Conservation (phyloP, 2,888 invertebrate species). For the Hanleya hanleyi region DNA sequence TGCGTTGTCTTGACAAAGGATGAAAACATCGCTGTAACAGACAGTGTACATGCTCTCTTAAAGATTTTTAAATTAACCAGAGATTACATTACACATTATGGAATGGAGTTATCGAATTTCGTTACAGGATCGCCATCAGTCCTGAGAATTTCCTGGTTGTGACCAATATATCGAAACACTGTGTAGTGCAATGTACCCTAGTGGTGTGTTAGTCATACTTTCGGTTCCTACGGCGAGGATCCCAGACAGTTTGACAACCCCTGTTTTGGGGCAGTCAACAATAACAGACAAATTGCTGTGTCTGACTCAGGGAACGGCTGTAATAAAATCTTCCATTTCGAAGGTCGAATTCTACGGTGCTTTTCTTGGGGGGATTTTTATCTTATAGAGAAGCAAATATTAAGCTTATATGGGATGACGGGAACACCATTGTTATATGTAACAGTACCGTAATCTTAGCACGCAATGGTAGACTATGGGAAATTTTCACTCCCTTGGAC, state of each 20-base stretch:
- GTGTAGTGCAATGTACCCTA: constrained; percentile 60
- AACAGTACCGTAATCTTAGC: constrained; percentile 63
- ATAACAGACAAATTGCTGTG: constrained; percentile 63
- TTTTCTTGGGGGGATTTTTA: constrained; percentile 60
- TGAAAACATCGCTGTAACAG: constrained; percentile 63
- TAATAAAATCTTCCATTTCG: constrained; percentile 67
- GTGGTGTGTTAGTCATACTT: constrained; percentile 55
- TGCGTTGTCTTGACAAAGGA: constrained; percentile 63
- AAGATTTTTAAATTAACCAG: constrained; percentile 63
- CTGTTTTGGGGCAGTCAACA: constrained; percentile 64
- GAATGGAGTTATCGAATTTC: constrained; percentile 59
- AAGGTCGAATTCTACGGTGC: constrained; percentile 57
- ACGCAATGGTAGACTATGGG: constrained; percentile 68
- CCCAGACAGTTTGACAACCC: constrained; percentile 65
- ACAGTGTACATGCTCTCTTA: constrained; percentile 66
- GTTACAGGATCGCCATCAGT: constrained; percentile 62
- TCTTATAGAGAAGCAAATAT: constrained; percentile 55
- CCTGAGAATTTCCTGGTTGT: constrained; percentile 56
- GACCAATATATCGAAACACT: constrained; percentile 66
- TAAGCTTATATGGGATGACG: constrained; percentile 62
- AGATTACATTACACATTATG: constrained; percentile 49
- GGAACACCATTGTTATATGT: constrained; percentile 64
- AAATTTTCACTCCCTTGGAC: constrained; percentile 61
- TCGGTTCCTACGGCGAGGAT: constrained; percentile 64
- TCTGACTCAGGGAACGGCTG: constrained; percentile 68